Conservation (phyloP, 2,888 invertebrate species). For the Andrena chrysosceles region DNA sequence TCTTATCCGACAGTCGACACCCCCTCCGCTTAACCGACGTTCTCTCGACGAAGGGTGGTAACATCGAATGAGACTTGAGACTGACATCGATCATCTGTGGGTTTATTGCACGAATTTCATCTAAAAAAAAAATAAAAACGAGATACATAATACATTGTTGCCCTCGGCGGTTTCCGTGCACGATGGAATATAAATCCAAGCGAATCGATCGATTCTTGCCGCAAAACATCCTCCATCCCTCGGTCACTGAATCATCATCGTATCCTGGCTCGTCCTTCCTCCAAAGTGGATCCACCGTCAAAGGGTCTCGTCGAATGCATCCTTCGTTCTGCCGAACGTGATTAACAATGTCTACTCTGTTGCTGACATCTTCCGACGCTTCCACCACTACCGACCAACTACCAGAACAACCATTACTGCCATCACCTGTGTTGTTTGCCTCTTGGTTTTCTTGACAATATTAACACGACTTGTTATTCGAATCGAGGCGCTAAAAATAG, state of each 20-base stretch:
- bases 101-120: conserved; percentile 57
- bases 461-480: conserved; percentile 75
- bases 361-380: conserved; percentile 58
- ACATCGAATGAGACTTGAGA: conserved; percentile 65
- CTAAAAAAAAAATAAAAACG: background rate
- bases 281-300: conserved; percentile 31
- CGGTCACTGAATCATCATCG: background rate
- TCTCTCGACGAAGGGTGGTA: conserved; percentile 59
- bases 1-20: conserved; percentile 5
- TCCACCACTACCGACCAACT: conserved; percentile 44
- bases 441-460: conserved; percentile 83
- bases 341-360: conserved; percentile 68
- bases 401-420: conserved; percentile 63
- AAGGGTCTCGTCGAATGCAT: conserved; percentile 69
- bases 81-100: conserved; percentile 49
- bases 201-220: conserved; percentile 9
- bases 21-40: conserved; percentile 48
- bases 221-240: background rate
- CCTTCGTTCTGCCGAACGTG: conserved; percentile 69
- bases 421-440: conserved; percentile 81
- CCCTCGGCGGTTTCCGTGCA: conserved; percentile 45
- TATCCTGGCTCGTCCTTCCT: background rate
- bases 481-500: conserved; percentile 62
- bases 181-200: conserved; percentile 34
- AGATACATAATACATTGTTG: conserved; percentile 5